Evolutionary conservation across 2,113 vertebrate genomes (phyloP).

Genomic region (Hemichromis elongatus): DNA sequence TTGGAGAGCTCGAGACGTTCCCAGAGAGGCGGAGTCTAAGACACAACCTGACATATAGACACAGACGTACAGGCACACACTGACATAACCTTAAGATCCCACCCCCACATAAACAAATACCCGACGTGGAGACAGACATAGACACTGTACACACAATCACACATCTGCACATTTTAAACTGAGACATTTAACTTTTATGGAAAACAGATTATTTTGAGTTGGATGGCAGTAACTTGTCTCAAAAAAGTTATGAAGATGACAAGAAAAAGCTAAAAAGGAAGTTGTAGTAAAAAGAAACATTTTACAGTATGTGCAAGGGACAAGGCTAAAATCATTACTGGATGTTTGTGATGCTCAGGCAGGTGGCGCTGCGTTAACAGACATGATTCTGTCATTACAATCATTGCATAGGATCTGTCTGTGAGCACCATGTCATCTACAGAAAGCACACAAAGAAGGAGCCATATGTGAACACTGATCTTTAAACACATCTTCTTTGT

Average conservation of each 20-base stretch:
- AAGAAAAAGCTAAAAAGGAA: background rate
- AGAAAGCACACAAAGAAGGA: background rate
- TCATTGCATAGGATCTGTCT: background rate
- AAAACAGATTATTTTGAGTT: background rate
- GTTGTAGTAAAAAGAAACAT: too few species aligned
- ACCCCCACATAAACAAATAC: too few species aligned
- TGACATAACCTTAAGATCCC: too few species aligned
- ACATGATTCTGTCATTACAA: background rate
- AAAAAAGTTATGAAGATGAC: rapidly evolving
- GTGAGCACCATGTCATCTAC: background rate
- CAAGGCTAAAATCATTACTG: background rate
- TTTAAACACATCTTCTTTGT: too few species aligned
- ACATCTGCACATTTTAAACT: background rate
- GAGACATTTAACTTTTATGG: background rate
- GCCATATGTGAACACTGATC: background rate
- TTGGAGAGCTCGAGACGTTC: too few species aligned
- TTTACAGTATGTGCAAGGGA: background rate
- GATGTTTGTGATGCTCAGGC: background rate
- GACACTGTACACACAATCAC: too few species aligned
- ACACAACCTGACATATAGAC: too few species aligned
- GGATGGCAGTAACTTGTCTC: rapidly evolving
- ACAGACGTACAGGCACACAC: too few species aligned
- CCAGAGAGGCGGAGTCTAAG: too few species aligned
- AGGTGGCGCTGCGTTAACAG: background rate
- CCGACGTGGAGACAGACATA: too few species aligned